Conservation (phyloP, 2,113 vertebrate genomes). For the Passer domesticus region DNA sequence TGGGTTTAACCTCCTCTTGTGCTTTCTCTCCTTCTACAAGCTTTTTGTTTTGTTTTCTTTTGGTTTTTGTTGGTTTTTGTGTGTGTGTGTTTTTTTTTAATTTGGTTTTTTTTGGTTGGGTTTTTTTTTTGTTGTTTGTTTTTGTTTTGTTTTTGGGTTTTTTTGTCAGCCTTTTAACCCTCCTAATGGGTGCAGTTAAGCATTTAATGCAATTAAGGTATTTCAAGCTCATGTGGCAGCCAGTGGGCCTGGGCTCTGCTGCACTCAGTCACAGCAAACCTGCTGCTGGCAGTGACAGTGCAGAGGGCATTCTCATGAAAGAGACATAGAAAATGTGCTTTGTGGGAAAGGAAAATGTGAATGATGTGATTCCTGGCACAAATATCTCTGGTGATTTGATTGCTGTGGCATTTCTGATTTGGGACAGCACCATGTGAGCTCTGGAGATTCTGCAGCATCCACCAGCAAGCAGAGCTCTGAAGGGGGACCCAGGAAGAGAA, state of each 20-base stretch:
- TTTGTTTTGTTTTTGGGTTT: background rate
- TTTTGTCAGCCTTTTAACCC: background rate
- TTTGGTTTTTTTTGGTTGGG: background rate
- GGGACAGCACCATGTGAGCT: background rate
- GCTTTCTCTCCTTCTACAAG: background rate
- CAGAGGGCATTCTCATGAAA: background rate
- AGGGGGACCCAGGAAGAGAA: background rate
- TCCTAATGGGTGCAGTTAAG: background rate
- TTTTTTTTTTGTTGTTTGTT: background rate
- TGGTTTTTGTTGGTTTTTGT: too few species aligned
- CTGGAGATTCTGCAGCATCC: background rate
- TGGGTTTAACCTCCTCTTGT: background rate
- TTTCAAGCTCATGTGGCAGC: background rate
- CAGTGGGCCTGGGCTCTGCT: background rate
- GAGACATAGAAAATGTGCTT: background rate
- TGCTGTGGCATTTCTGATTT: background rate
- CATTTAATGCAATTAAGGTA: background rate
- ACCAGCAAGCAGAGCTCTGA: background rate
- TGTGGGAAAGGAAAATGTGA: background rate
- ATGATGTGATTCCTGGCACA: background rate
- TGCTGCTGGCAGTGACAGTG: background rate
- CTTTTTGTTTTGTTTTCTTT: background rate
- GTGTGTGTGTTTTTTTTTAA: too few species aligned
- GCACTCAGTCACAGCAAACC: background rate
- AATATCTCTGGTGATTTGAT: background rate